Conservation (phyloP, 2,113 vertebrate genomes). For the Mesitornis unicolor region DNA sequence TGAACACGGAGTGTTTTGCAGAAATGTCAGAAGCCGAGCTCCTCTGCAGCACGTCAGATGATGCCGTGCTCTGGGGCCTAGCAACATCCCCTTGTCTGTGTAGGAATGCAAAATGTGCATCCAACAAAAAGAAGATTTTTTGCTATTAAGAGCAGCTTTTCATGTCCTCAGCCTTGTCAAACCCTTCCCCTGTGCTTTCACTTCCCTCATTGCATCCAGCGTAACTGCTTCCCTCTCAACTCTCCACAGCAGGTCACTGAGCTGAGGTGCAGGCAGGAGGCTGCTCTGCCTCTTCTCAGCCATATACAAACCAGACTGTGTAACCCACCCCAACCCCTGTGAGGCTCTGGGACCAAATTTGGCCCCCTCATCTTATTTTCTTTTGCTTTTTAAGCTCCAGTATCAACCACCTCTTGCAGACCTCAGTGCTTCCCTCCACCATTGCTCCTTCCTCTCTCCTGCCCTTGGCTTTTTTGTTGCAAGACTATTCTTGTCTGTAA, state of each 20-base stretch:
- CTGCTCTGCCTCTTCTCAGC: not conserved
- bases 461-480: not conserved
- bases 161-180: not conserved
- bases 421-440: not conserved
- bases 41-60: not conserved
- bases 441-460: not conserved
- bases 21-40: conserved; percentile 50
- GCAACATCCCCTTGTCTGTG: not conserved
- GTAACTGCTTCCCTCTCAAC: not conserved
- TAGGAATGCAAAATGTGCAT: not conserved
- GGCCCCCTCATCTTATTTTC: not conserved
- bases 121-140: not conserved
- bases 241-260: not conserved
- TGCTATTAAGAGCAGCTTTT: not conserved
- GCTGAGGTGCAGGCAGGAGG: not conserved
- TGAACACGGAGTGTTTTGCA: conserved; percentile 35
- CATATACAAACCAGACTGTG: not conserved
- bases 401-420: not conserved
- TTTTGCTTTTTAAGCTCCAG: not conserved
- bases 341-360: not conserved
- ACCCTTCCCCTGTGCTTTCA: not conserved
- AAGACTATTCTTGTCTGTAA: not conserved
- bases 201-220: not conserved
- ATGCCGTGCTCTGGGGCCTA: not conserved
- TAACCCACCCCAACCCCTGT: not conserved